These are phyloP conservation scores for Heterotilapia buettikoferi DNA, from an alignment of 2,113 vertebrate species.

Conservation along the genomic window DNA sequence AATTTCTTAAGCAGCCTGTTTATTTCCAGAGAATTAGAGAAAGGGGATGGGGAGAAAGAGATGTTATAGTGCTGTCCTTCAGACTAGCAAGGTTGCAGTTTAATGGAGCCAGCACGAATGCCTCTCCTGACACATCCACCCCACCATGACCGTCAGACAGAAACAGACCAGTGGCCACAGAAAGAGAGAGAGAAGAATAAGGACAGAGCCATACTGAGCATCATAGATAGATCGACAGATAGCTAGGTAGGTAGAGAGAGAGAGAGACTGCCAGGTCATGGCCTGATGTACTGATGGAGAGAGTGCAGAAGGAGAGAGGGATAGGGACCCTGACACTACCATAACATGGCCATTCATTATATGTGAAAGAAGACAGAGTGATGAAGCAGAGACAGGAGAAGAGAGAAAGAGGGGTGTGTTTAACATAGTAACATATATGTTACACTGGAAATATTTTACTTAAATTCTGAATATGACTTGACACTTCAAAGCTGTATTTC, in stretches of 20 bases:
- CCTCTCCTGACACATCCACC: conserved; percentile 38
- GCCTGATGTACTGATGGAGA: not conserved
- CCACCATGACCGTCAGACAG: conserved; percentile 24
- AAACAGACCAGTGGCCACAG: not conserved
- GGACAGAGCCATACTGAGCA: not conserved
- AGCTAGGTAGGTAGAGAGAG: not conserved
- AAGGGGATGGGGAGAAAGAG: not conserved
- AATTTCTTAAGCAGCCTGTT: not conserved
- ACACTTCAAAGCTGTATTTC: not conserved
- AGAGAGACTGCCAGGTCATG: not conserved
- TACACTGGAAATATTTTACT: not conserved
- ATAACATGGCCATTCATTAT: conserved; percentile 23
- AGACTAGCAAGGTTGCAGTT: conserved; percentile 43
- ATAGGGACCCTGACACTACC: conserved; percentile 7
- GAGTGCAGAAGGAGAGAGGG: not conserved
- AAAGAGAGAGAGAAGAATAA: not conserved
- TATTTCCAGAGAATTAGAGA: not conserved
- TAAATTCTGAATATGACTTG: not conserved
- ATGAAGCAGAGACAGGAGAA: not conserved
- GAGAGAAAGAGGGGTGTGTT: not conserved
- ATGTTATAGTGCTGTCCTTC: conserved; percentile 38
- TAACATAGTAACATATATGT: not conserved
- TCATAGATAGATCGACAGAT: not conserved
- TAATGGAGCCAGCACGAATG: conserved; percentile 45
- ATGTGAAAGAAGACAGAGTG: not conserved